phyloP scores from a whole-genome alignment of 2,797 vertebrate genomes.

The Hyperoplus lanceolatus region DNA sequence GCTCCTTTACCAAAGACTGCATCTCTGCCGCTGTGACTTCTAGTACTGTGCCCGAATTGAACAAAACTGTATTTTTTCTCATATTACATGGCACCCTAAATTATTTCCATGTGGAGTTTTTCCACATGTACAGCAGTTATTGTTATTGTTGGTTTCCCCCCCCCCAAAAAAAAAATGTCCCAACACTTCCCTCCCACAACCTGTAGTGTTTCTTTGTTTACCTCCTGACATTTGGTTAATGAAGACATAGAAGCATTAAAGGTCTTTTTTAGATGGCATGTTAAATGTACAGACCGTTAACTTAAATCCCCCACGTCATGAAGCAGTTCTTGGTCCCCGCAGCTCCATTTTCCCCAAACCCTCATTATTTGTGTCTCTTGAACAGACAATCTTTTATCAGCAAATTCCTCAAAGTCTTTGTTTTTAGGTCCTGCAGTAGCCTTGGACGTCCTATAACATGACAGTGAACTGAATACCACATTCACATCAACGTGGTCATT shows the following conservation, averaged over 20 bases:
- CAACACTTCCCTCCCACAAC: conserved; percentile 24
- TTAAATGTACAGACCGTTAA: conserved; percentile 59
- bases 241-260: conserved; percentile 36
- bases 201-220: conserved; percentile 33
- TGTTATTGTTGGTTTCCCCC: conserved; percentile 48
- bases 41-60: conserved; percentile 66
- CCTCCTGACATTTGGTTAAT: conserved; percentile 35
- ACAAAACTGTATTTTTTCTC: conserved; percentile 48
- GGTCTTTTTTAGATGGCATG: conserved; percentile 54
- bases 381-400: conserved; percentile 81
- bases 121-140: conserved; percentile 60
- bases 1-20: conserved; percentile 92
- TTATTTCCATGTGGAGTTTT: conserved; percentile 55
- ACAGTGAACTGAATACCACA: conserved; percentile 22
- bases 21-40: conserved; percentile 70
- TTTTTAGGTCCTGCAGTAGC: conserved; percentile 80
- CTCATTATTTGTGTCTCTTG: conserved; percentile 63
- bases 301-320: conserved; percentile 12
- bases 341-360: conserved; percentile 16
- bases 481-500: conserved; percentile 40
- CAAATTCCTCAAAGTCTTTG: conserved; percentile 64
- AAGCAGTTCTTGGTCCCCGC: conserved; percentile 23
- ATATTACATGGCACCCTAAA: conserved; percentile 55
- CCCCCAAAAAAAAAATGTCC: conserved; percentile 24
- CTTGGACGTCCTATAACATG: conserved; percentile 74